phyloP scores from a whole-genome alignment of 2,797 vertebrate genomes.

The Syngnathus rostellatus region DNA sequence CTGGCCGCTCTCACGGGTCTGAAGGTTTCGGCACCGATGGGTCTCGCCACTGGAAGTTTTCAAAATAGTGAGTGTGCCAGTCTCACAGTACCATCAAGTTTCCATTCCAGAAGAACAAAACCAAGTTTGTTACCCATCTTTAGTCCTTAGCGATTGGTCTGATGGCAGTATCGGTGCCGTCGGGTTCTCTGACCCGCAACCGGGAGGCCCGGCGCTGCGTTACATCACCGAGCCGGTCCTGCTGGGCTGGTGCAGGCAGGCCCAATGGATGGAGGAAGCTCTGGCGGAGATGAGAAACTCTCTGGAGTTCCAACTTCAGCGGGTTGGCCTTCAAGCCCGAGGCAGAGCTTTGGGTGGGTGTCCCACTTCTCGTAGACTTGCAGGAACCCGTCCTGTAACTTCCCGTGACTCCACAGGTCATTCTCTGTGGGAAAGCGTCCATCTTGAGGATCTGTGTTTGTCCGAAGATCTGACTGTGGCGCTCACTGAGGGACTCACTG shows the following conservation, averaged over 20 bases:
- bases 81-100: not conserved
- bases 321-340: slow-evolving; percentile 55
- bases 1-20: slow-evolving; percentile 74
- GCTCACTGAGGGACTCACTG: slow-evolving; percentile 63
- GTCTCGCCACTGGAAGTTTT: slow-evolving; percentile 74
- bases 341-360: slow-evolving; percentile 63
- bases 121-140: not conserved
- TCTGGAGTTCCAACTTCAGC: slow-evolving; percentile 53
- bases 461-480: slow-evolving; percentile 53
- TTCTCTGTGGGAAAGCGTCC: slow-evolving; percentile 68
- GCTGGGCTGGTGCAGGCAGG: slow-evolving; percentile 70
- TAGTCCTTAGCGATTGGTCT: slow-evolving; percentile 81
- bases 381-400: not conserved
- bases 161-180: slow-evolving; percentile 17
- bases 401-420: slow-evolving; percentile 56
- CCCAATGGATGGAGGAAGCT: slow-evolving; percentile 70
- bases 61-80: slow-evolving; percentile 74
- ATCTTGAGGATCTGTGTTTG: slow-evolving; percentile 45
- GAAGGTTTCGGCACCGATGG: slow-evolving; percentile 66
- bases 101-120: not conserved
- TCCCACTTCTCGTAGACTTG: not conserved
- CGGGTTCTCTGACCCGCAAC: not conserved
- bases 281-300: slow-evolving; percentile 59
- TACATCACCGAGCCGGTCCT: slow-evolving; percentile 68
- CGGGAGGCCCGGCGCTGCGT: slow-evolving; percentile 36